Conservation (phyloP, 1,140 invertebrate species). For the Drosophila littoralis region DNA sequence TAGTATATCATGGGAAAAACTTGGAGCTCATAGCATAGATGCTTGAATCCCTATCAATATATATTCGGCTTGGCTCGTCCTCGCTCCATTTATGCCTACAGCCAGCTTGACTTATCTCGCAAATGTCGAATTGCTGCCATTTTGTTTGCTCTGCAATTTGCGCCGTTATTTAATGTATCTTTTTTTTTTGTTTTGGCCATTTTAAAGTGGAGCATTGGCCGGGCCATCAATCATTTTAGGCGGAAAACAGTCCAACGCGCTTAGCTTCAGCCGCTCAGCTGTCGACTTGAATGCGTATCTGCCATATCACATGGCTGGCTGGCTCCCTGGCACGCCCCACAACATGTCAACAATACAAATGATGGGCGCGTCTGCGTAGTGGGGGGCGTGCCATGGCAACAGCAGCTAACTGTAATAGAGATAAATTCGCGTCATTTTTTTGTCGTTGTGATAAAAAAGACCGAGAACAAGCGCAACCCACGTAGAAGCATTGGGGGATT, state of each 20-base stretch:
- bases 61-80: not conserved
- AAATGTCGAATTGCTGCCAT: constrained; percentile 37
- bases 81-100: not conserved
- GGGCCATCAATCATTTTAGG: constrained; percentile 76
- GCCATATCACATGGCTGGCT: constrained; percentile 53
- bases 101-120: constrained; percentile 26
- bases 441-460: constrained; percentile 65
- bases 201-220: constrained; percentile 73
- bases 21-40: not conserved
- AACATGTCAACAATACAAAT: constrained; percentile 81
- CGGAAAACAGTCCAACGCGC: constrained; percentile 30
- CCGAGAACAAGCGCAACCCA: constrained; percentile 25
- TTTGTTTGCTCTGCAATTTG: constrained; percentile 52
- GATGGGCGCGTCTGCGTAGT: constrained; percentile 65
- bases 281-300: constrained; percentile 73
- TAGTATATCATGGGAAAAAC: not conserved
- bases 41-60: not conserved
- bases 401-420: constrained; percentile 79
- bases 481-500: not conserved
- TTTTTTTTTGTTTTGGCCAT: constrained; percentile 48
- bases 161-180: constrained; percentile 36
- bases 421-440: constrained; percentile 81
- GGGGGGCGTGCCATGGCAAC: constrained; percentile 60
- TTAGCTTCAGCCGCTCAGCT: constrained; percentile 60
- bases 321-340: constrained; percentile 8